A percentile compares a stretch with the other conserved stretches of the same genome.
Evolutionary conservation across 2,888 invertebrate genomes (phyloP).

Genomic region (Pristionchus exspectatus): DNA sequence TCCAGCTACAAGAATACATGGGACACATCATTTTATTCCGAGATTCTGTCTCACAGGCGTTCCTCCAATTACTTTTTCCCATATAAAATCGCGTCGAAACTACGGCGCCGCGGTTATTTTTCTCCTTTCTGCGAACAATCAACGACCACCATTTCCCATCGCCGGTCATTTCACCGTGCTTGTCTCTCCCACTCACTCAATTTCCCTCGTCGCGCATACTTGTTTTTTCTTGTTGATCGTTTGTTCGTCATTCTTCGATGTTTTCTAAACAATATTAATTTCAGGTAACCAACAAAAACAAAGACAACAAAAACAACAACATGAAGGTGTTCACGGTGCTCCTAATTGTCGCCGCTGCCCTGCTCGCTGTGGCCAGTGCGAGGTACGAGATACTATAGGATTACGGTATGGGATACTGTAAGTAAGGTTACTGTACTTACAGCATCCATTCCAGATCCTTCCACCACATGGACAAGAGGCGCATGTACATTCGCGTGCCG

Average conservation of each 20-base stretch:
- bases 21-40: not conserved
- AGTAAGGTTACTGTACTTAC: not conserved
- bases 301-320: not conserved
- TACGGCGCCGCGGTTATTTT: not conserved
- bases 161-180: not conserved
- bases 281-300: not conserved
- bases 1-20: not conserved
- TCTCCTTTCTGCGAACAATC: not conserved
- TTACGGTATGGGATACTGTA: not conserved
- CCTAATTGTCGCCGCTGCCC: not conserved
- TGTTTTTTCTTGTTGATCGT: not conserved
- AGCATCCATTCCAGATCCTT: not conserved
- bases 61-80: not conserved
- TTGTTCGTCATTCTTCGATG: not conserved
- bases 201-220: not conserved
- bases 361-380: not conserved
- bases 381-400: not conserved
- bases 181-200: not conserved
- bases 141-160: not conserved
- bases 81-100: not conserved
- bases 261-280: not conserved
- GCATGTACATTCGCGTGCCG: conserved; percentile 50
- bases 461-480: conserved; percentile 17
- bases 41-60: not conserved
- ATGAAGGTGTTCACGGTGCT: not conserved